A percentile compares a stretch with the other conserved stretches of the same genome.
Conservation (phyloP, 1,140 invertebrate genomes). For the Triops longicaudatus region DNA sequence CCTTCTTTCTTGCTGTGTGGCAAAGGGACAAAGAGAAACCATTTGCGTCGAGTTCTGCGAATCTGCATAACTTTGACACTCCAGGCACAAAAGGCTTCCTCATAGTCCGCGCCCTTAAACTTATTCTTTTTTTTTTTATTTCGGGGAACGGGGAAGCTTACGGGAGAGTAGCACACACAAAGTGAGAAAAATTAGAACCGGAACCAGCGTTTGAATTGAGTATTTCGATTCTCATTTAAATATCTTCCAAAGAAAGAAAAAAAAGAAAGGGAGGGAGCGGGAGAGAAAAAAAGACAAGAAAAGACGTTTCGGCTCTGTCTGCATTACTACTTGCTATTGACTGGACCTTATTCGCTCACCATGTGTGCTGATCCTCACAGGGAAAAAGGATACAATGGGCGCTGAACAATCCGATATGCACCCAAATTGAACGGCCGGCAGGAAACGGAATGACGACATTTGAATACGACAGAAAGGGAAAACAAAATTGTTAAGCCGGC, state of each 20-base stretch:
- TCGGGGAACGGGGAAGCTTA: not conserved
- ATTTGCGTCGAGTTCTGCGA: conserved; percentile 4
- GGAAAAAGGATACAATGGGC: not conserved
- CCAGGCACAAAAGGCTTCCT: not conserved
- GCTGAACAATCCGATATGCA: not conserved
- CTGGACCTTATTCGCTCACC: not conserved
- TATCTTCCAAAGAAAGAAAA: not conserved
- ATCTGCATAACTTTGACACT: conserved; percentile 15
- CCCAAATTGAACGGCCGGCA: not conserved
- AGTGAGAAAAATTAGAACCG: conserved; percentile 12
- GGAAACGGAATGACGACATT: not conserved
- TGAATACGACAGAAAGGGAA: not conserved
- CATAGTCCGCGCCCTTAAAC: not conserved
- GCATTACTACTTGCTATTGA: not conserved
- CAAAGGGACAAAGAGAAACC: not conserved
- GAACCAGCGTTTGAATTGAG: conserved; percentile 11
- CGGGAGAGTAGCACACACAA: not conserved
- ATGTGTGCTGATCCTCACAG: not conserved
- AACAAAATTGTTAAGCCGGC: not conserved
- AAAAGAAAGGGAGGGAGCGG: no score
- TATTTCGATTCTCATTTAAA: not conserved
- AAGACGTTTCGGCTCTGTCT: not conserved
- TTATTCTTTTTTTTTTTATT: not conserved
- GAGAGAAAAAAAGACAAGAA: not conserved
- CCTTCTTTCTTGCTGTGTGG: not conserved